Evolutionary conservation across 1,140 invertebrate genomes (phyloP), one percentile per base, ranked within the genome.

Genomic region (Dolichoris vasculosae): DNA sequence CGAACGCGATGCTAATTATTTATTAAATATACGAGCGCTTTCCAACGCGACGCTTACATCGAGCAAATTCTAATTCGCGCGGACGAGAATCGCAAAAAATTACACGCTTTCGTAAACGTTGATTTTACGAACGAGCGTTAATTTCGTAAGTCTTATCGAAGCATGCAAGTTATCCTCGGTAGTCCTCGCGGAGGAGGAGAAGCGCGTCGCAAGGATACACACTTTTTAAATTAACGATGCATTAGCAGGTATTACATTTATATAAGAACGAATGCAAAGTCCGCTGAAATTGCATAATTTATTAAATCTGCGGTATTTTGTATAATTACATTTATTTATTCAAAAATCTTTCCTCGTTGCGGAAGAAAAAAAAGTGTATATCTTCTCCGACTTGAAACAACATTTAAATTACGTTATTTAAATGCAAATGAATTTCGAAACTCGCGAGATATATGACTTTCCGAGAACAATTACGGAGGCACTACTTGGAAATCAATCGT

Each of bases 401-500:
- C 64, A 59, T 43, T 40, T n/a, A 35, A 82, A 71, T 30, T 48
- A 55, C n/a, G 43, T 75, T 76, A 83, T 83, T 83, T 64, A 83
- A 76, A 83, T 76, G 82, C 71, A 63, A 76, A 83, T 83, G 71
- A 40, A 83, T 76, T 59, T 63, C 51, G 55, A 83, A 83, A 83
- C 32, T 30, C 32, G 43, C 75, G 43, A 51, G 48, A 55, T 55
- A 55, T 77, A 77, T 77, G 48, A 51, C 69, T 38, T 55, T 73
- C 69, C 32, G 51, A 75, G 81, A 82, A 82, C 81, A 82, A 82
- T 75, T 30, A 82, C 43, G 30, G 11, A 13, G 35, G 26, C 43
- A 51, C 1, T 35, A 77, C 75, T 77, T 51, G 23, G 81, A 59
- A 73, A 82, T 82, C 81, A 73, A 82, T 73, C 46, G 64, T 35